These are phyloP conservation scores for Barypeithes pellucidus DNA, from an alignment of 2,888 invertebrate genomes.

Conservation along the genomic window DNA sequence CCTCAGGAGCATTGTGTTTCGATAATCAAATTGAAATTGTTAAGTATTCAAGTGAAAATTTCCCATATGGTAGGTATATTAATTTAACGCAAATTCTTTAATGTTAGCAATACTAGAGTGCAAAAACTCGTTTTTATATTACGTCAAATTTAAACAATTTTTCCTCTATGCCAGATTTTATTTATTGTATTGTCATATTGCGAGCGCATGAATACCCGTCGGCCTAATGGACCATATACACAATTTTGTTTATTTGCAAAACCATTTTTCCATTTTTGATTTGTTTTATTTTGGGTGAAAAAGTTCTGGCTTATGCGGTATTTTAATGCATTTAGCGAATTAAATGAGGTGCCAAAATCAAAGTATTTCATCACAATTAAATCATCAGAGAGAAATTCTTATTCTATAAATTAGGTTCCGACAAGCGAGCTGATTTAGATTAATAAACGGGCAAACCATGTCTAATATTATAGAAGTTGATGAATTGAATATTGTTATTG, in stretches of 20 bases:
- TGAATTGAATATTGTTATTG: too few species aligned
- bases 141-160: conserved; percentile 17
- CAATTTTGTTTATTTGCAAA: conserved; percentile 28
- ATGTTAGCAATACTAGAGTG: neutral
- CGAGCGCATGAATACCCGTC: conserved; percentile 24
- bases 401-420: too few species aligned
- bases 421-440: too few species aligned
- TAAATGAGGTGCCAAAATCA: neutral
- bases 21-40: neutral
- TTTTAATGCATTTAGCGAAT: conserved; percentile 3
- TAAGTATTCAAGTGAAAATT: neutral
- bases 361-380: neutral
- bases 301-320: conserved; percentile 20
- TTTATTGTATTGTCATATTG: conserved; percentile 31
- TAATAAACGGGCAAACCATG: too few species aligned
- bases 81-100: neutral
- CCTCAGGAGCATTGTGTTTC: neutral
- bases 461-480: too few species aligned
- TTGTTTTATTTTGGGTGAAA: conserved; percentile 22
- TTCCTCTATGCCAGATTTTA: conserved; percentile 24
- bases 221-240: conserved; percentile 28
- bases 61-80: neutral
- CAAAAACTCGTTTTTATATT: conserved; percentile 12
- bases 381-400: neutral
- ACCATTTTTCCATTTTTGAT: conserved; percentile 27